Evolutionary conservation across 2,888 invertebrate species (phyloP), one percentile per base, ranked within the genome.

Genomic region (Piscicola geometra): DNA sequence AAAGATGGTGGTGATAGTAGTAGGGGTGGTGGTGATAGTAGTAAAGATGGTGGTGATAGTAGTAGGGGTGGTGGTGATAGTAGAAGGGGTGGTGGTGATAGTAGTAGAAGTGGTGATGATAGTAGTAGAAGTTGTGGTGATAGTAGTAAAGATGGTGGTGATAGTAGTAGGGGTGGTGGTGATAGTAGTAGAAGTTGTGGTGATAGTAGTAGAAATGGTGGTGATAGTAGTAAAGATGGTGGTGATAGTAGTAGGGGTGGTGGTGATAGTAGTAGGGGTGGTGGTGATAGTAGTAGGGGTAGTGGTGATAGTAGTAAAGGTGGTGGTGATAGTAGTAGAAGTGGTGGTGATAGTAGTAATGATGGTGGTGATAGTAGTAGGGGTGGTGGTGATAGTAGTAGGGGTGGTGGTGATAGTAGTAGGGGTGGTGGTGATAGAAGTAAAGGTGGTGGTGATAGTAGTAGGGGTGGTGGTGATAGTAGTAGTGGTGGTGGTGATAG

Each of bases 1-100:
- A n/a, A 9, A 12, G 21, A 21, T 64, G 21, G 64, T 30, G 21
- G 30, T 30, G 21, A 21, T 64, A 64, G 64, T 64, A 64, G 64
- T 30, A 64, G 30, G 3, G 21, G 64, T 64, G 21, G 64, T 64
- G 21, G 64, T 30, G 21, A 18, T 30, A 64, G 64, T 64, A 64
- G 64, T 64, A 64, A n/a, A n/a, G n/a, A n/a, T n/a, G n/a, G 64
- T 64, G 21, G 64, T 69, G 9, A n/a, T 69, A n/a, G 69, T 32
- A 69, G 69, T 33, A 69, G 69, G 9, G 30, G 69, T 69, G 28
- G 36, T 71, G 25, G 18, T 41, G 41, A 41, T 47, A 41, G 21
- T 71, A 21, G n/a, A 12, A 71, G 41, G 5, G 41, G 18, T 28
- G 9, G 71, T 41, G 41, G 64, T 64, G 21, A 21, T 64, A 64